These are phyloP conservation scores for Euphydryas editha DNA, from an alignment of 2,888 invertebrate species.

Conservation along the genomic window DNA sequence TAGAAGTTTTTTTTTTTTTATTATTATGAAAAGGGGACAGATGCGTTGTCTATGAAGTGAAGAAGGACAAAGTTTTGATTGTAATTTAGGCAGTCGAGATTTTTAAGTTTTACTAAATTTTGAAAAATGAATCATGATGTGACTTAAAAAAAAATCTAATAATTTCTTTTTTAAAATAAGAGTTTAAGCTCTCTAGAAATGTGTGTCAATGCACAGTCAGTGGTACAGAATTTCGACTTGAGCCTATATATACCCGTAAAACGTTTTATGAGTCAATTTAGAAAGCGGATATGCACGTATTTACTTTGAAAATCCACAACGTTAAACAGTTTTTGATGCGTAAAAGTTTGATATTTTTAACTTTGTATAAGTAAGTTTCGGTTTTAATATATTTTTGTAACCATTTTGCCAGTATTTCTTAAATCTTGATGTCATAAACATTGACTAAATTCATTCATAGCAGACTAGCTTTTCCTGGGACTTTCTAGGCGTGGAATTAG, in stretches of 20 bases:
- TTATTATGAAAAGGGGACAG: no score
- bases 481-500: no score
- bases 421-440: no score
- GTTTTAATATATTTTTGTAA: background rate
- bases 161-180: background rate
- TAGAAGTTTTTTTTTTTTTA: no score
- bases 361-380: background rate
- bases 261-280: conserved; percentile 38
- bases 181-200: conserved; percentile 31
- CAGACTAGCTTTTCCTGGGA: no score
- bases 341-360: background rate
- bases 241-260: conserved; percentile 23
- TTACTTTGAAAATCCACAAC: conserved; percentile 10
- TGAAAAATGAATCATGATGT: no score
- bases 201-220: conserved; percentile 35
- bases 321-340: background rate
- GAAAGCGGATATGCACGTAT: conserved; percentile 31
- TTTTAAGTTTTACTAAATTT: no score
- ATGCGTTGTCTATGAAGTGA: no score
- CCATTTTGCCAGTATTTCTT: no score
- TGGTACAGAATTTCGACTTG: conserved; percentile 36
- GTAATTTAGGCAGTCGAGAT: no score
- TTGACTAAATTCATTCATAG: no score
- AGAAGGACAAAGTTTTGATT: no score
- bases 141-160: background rate